Base-by-base conservation (phyloP, 2,113 vertebrate species). In the Thermophis baileyi region DNA sequence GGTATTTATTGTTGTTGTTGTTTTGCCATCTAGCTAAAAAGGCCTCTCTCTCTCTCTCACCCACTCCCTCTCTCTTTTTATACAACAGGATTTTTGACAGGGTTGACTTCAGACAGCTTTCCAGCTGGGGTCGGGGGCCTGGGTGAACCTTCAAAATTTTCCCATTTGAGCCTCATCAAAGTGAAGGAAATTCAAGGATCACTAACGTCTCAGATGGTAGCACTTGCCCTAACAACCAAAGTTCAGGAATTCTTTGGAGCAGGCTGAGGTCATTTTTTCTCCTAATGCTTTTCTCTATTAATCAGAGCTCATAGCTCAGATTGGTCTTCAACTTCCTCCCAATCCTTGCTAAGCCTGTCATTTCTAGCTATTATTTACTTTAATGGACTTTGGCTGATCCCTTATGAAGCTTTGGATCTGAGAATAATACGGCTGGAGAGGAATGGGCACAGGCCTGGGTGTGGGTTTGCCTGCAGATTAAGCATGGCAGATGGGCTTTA, bases 351-450 rank as follows among this genome's bases (percentile, higher is more conserved):
- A 99, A 99, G 99, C 99, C 99, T 99, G 99, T 99, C 99, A 99
- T 99, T 99, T 99, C 99, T 99, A 98, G 98, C 99, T 99, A 99
- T 99, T 99, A 99, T 99, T 99, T 99, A 99, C 98, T 99, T 99
- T 99, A 99, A 99, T 99, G 98, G 99, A 99, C 99, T 99, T 99
- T 99, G 98, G 99, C 99, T 99, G 99, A 99, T 99, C 99, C 98
- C 98, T 99, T 98, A 99, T 98, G 98, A 99, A 99, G 99, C 99
- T 99, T 98, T 98, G 98, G 98, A 99, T 98, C 98, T 98, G 98
- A 99, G 99, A 99, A 99, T 99, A 99, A 99, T 99, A 98, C 98
- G 98, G 98, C 98, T 98, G 97, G 98, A 99, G 98, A 98, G 98
- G 98, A 98, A 98, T 97, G 96, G 98, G 98, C 98, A 98, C 97